Conservation (phyloP, 1,140 invertebrate genomes). For the Chrysomallon squamiferum region DNA sequence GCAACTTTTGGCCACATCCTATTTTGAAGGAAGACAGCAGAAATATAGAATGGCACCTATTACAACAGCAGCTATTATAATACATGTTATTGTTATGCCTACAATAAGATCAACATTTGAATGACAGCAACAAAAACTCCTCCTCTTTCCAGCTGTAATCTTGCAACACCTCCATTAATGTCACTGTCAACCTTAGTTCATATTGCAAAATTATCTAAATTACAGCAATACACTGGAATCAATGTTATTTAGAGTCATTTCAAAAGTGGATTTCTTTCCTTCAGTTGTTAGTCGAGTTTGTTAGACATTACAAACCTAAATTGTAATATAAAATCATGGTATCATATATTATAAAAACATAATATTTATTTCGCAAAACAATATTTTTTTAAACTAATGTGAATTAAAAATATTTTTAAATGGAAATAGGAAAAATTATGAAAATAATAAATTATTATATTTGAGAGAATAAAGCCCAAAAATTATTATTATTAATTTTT, state of each 20-base stretch:
- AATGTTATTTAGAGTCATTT: constrained; percentile 30
- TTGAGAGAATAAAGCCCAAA: no score
- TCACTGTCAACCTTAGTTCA: constrained; percentile 45
- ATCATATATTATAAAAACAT: no score
- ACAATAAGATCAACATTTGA: constrained; percentile 41
- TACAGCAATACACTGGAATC: constrained; percentile 39
- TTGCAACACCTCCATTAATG: constrained; percentile 34
- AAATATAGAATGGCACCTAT: constrained; percentile 47
- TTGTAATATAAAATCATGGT: no score
- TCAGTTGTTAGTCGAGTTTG: constrained; percentile 25
- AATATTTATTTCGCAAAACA: no score
- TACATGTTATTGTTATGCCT: constrained; percentile 32
- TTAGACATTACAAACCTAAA: no score
- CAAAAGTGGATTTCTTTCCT: constrained; percentile 29
- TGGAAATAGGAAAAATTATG: no score
- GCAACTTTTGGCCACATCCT: constrained; percentile 25
- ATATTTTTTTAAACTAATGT: no score
- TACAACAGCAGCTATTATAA: constrained; percentile 41
- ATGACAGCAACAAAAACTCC: constrained; percentile 46
- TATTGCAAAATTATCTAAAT: constrained; percentile 32
- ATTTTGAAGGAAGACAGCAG: constrained; percentile 47
- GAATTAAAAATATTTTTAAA: no score
- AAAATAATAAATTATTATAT: no score
- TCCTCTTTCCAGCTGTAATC: constrained; percentile 38
- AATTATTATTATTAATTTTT: no score